Conservation (phyloP, 2,797 vertebrate species). For the Linurgus olivaceus region DNA sequence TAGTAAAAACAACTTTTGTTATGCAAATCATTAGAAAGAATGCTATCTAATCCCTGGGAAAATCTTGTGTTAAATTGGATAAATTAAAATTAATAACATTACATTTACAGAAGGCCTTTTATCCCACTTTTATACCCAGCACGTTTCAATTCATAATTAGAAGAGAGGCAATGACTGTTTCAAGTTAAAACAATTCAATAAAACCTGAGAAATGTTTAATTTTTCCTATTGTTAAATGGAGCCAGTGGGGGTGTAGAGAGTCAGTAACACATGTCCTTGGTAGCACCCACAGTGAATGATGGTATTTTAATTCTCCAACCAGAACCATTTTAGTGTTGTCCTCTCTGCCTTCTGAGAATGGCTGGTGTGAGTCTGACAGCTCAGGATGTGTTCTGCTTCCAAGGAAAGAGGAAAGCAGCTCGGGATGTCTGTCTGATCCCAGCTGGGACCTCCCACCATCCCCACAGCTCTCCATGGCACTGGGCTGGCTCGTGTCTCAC, state of each 20-base stretch:
- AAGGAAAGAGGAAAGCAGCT: not conserved
- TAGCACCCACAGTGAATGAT: not conserved
- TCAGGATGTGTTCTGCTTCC: not conserved
- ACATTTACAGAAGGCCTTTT: not conserved
- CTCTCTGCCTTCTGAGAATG: not conserved
- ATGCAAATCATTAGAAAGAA: conserved; percentile 61
- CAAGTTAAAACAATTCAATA: not conserved
- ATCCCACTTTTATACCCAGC: not conserved
- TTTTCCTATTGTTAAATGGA: not conserved
- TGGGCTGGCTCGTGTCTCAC: not conserved
- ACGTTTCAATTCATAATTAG: not conserved
- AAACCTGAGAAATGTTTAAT: not conserved
- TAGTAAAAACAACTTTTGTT: conserved; percentile 47
- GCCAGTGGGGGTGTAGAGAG: not conserved
- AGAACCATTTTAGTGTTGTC: not conserved
- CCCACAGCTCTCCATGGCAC: not conserved
- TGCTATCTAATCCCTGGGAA: conserved; percentile 57
- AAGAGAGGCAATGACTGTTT: not conserved
- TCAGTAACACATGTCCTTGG: accelerated
- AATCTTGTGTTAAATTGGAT: conserved; percentile 29
- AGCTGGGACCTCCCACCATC: not conserved
- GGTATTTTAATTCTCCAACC: not conserved
- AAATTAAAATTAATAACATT: not conserved
- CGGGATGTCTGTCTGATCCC: not conserved
- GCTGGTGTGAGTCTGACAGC: not conserved